These are phyloP conservation scores for Philhelius pedissequus DNA, from an alignment of 2,888 invertebrate species.

Conservation along the genomic window DNA sequence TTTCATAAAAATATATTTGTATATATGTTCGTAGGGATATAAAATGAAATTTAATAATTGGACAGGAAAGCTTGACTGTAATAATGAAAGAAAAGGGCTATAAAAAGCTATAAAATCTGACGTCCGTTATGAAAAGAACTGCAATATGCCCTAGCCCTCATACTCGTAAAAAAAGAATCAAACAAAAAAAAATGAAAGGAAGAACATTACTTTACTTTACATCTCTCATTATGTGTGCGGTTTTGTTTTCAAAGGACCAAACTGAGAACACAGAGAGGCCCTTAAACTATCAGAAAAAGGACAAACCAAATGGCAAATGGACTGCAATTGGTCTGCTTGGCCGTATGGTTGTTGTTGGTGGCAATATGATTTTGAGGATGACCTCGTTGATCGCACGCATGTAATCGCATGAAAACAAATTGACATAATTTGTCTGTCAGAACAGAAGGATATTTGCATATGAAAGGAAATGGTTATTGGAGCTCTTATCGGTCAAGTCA, in stretches of 20 bases:
- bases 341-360: too few relatives aligned
- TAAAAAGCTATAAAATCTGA: conserved; percentile 26
- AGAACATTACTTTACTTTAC: conserved; percentile 33
- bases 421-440: conserved; percentile 38
- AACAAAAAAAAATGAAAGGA: conserved; percentile 12
- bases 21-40: not conserved
- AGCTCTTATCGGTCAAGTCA: conserved; percentile 25
- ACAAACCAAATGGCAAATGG: not conserved
- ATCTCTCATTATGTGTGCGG: not conserved
- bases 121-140: conserved; percentile 13
- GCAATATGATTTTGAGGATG: not conserved
- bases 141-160: not conserved
- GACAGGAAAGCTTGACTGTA: conserved; percentile 23
- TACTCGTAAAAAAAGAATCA: not conserved
- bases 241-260: not conserved
- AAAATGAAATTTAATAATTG: conserved; percentile 56
- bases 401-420: conserved; percentile 10
- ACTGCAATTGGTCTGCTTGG: too few relatives aligned
- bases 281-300: not conserved
- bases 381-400: not conserved
- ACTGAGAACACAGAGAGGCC: not conserved
- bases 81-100: conserved; percentile 4
- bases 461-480: not conserved
- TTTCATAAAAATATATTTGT: not conserved
- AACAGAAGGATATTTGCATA: not conserved